Base-by-base conservation (phyloP, 2,113 vertebrate species). In the Sander vitreus region DNA sequence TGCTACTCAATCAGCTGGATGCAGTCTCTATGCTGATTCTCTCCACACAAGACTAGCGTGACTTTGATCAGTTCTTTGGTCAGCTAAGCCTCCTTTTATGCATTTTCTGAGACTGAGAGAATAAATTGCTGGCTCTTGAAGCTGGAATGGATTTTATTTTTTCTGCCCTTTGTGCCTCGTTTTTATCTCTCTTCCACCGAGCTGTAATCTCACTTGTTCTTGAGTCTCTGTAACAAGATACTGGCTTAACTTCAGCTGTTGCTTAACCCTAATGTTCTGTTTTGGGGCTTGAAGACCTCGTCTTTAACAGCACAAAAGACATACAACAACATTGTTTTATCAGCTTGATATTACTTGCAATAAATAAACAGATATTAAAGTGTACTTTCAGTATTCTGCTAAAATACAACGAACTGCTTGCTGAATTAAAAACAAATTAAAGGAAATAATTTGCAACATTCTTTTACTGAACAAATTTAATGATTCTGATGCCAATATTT, bases 131-230 rank as follows among this genome's bases (percentile, higher is more conserved):
- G 30, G 14, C 21, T 53, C n/a, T 55, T 45, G 16, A 39, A 64
- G 27, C 62, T 74, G 27, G 59, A 19, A n/a, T 75, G 21, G 11
- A 33, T 63, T 54, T 59, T 21, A 13, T 15, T 47, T 14, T 33
- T 18, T 23, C 6, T 14, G 6, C 8, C 2, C 11, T 45, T 55
- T 51, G 47, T 74, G 33, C 21, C 8, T 43, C 33, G 1, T 25
- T 75, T 23, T 68, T 60, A 25, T 54, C 18, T 16, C 57, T 39
- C 30, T 36, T 33, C 23, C 21, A 13, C 76, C 63, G 66, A 66
- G 60, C 66, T 70, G 53, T 70, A 67, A 79, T 66, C 58, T 33
- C 62, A 80, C 76, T 27, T 78, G 57, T 65, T 70, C 55, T 23
- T 6, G 33, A 66, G 54, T 76, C 18, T 71, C 11, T 23, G 23